A percentile compares a stretch with the other conserved stretches of the same genome.
phyloP scores from a whole-genome alignment of 2,113 vertebrate genomes.

The Macaca fascicularis region DNA sequence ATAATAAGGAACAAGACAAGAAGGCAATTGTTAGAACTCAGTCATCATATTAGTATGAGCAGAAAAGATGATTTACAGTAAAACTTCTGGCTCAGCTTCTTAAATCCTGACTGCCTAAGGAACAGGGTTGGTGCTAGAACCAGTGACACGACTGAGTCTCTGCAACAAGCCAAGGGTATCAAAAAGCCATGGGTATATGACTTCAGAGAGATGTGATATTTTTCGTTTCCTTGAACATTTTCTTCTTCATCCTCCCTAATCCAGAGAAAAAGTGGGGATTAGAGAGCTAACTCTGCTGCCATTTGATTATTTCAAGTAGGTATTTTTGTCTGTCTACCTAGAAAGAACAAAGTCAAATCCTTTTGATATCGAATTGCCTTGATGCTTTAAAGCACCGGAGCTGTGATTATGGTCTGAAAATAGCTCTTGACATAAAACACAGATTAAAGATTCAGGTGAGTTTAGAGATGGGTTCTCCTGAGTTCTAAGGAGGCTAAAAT shows the following conservation, averaged over 20 bases:
- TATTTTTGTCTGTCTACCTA: conserved; percentile 67
- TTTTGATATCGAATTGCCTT: conserved; percentile 69
- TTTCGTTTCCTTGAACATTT: conserved; percentile 51
- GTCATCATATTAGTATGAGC: neutral
- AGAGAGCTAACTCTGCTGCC: conserved; percentile 46
- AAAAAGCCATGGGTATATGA: neutral
- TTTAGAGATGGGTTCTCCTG: conserved; percentile 61
- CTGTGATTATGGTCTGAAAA: conserved; percentile 77
- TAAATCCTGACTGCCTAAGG: neutral
- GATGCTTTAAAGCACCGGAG: conserved; percentile 61
- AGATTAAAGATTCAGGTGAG: conserved; percentile 72
- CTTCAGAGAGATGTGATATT: conserved; percentile 22
- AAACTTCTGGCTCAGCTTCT: neutral
- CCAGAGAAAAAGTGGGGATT: conserved; percentile 52
- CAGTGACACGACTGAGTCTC: neutral
- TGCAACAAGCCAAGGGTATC: neutral
- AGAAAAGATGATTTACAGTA: neutral
- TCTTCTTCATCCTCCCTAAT: conserved; percentile 51
- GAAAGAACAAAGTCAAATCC: conserved; percentile 74
- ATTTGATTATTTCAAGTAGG: conserved; percentile 69
- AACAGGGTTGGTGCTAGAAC: neutral
- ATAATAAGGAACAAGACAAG: neutral
- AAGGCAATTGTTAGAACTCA: neutral
- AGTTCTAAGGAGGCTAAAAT: conserved; percentile 56
- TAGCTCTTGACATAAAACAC: conserved; percentile 71